Conservation (phyloP, 1,140 invertebrate genomes). For the Cryptotermes secundus region DNA sequence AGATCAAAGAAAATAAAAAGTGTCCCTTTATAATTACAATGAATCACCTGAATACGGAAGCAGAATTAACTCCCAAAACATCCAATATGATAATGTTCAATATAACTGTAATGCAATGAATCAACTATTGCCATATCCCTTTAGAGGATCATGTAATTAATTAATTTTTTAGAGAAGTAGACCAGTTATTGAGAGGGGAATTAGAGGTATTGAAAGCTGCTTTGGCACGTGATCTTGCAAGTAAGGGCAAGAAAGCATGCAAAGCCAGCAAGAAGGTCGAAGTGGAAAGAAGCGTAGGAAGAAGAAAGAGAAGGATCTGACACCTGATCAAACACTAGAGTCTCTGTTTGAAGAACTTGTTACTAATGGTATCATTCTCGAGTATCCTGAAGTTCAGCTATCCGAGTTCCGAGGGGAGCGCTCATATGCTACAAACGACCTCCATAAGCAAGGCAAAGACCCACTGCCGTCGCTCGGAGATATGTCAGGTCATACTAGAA, state of each 20-base stretch:
- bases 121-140: no score
- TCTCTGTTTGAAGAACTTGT: slow-evolving; percentile 91
- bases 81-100: not conserved
- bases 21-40: no score
- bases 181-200: slow-evolving; percentile 83
- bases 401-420: slow-evolving; percentile 79
- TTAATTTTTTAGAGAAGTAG: slow-evolving; percentile 58
- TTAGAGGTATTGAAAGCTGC: slow-evolving; percentile 73
- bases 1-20: no score
- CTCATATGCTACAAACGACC: slow-evolving; percentile 62
- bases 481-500: slow-evolving; percentile 83
- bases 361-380: slow-evolving; percentile 83
- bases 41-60: no score
- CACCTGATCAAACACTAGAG: slow-evolving; percentile 85
- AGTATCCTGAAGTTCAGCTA: slow-evolving; percentile 70
- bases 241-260: slow-evolving; percentile 74
- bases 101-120: not conserved
- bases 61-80: no score
- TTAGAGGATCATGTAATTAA: not conserved
- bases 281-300: slow-evolving; percentile 86
- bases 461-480: slow-evolving; percentile 74
- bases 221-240: slow-evolving; percentile 55
- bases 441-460: slow-evolving; percentile 56
- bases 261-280: slow-evolving; percentile 73
- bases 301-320: slow-evolving; percentile 94